Conservation (phyloP, 2,113 vertebrate genomes). For the Mionectes macconnelli region DNA sequence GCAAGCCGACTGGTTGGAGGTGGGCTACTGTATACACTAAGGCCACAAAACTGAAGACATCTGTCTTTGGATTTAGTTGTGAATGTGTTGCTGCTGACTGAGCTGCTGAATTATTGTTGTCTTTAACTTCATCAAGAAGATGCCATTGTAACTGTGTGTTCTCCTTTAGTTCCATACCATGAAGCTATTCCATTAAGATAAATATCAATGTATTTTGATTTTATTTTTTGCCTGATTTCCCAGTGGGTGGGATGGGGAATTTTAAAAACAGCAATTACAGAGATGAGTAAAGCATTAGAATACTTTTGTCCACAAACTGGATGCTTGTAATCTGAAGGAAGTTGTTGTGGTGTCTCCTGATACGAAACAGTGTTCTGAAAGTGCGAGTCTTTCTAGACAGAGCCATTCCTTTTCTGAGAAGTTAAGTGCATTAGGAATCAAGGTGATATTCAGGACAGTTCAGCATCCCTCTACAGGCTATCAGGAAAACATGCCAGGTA, state of each 20-base stretch:
- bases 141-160: background rate
- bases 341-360: background rate
- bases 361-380: background rate
- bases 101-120: background rate
- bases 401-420: background rate
- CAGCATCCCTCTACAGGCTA: background rate
- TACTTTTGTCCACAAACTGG: background rate
- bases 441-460: background rate
- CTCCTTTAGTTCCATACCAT: background rate
- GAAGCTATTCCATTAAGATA: background rate
- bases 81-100: background rate
- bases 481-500: background rate
- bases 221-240: background rate
- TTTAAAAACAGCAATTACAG: background rate
- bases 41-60: background rate
- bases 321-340: background rate
- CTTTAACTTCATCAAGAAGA: background rate
- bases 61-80: background rate
- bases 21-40: accelerated
- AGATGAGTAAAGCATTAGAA: background rate
- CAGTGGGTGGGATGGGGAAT: background rate
- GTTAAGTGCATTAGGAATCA: background rate
- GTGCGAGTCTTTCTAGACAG: background rate
- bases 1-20: background rate
- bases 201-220: background rate